Base-by-base conservation (phyloP, 2,888 invertebrate species). In the Tillus elongatus region DNA sequence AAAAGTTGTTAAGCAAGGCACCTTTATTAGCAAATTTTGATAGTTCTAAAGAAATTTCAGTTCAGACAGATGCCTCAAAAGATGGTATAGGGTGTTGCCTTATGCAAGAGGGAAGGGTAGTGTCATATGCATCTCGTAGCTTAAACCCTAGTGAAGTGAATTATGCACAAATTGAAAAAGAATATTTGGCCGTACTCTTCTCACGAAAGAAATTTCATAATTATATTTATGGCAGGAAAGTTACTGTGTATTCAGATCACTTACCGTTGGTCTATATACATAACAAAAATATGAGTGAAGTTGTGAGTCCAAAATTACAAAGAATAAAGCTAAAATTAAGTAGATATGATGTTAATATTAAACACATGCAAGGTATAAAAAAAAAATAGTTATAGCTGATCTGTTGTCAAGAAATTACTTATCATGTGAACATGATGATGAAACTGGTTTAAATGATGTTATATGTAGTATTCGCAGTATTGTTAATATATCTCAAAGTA, bases 141-240 rank as follows among this genome's bases (percentile, higher is more conserved):
- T 42, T 49, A 36, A 48, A 33, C 15, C 31, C 35, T n/a, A 29
- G 27, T 11, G 41, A 49, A 42, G 14, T 33, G 12, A 52, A 41
- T 10, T 59, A 53, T 40, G 47, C 54, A 12, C 54, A 56, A 40
- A 58, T 61, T 4, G 58, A 59, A 37, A 59, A 60, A 41, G 57
- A 60, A 39, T 34, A 51, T 3, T 35, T 60, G n/a, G 54, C 54
- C 1, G 53, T 60, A 24, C 44, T 43, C 2, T 55, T 53, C 40
- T 50, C 47, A 1, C 47, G 50, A 31, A 27, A 40, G 15, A 53
- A 51, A 36, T 58, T 57, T 42, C 49, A 52, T 24, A 51, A 53
- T 32, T 59, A 53, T 40, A 44, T 56, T 8, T 57, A 46, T 46
- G 55, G 54, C 2, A 39, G 43, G 35, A 33, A 37, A 35, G 30